These are phyloP conservation scores for Zaprionus capensis DNA, from an alignment of 1,140 invertebrate species.

Conservation along the genomic window DNA sequence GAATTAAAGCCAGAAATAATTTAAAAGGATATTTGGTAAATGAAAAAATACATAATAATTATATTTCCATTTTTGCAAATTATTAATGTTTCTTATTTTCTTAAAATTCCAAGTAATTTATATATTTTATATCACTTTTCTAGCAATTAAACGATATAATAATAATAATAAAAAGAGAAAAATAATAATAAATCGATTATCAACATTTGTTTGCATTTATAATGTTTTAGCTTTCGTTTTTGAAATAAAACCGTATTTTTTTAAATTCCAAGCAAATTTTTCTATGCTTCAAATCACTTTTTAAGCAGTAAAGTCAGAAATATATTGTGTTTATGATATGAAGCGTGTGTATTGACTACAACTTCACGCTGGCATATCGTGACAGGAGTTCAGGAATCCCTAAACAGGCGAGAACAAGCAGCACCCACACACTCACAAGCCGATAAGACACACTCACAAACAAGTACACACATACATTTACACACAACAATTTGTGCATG, in stretches of 20 bases:
- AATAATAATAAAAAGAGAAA: too few relatives aligned
- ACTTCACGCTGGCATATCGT: not conserved
- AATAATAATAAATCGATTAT: too few relatives aligned
- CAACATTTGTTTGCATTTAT: too few relatives aligned
- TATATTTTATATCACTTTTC: too few relatives aligned
- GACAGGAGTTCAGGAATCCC: slow-evolving; percentile 19
- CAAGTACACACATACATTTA: not conserved
- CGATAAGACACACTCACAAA: not conserved
- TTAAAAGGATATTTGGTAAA: not conserved
- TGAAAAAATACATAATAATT: not conserved
- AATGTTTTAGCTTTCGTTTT: too few relatives aligned
- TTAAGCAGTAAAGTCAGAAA: not conserved
- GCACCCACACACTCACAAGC: not conserved
- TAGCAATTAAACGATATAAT: too few relatives aligned
- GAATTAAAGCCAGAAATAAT: not conserved
- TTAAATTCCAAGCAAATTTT: too few relatives aligned
- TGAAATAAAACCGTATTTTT: too few relatives aligned
- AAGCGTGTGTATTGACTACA: not conserved
- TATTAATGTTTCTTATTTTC: too few relatives aligned
- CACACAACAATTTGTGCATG: not conserved
- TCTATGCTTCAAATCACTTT: not conserved
- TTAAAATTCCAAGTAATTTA: too few relatives aligned
- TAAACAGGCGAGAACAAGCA: slow-evolving; percentile 13
- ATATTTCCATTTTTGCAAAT: too few relatives aligned
- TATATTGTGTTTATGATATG: not conserved